Evolutionary conservation across 2,113 vertebrate genomes (phyloP).

Genomic region (Sphaerodactylus townsendi): DNA sequence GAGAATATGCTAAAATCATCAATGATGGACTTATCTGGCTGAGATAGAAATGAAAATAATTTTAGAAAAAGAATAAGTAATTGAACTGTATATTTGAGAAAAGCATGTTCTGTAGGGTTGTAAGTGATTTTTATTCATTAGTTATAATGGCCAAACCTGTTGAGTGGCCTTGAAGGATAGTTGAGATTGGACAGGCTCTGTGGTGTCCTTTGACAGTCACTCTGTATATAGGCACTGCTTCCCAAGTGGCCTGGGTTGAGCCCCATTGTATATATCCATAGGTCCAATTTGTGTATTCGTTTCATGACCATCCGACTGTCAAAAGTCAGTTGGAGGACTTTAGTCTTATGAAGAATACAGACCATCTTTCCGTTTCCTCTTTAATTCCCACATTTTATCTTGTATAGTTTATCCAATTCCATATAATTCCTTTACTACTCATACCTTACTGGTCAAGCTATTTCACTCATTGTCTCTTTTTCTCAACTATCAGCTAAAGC

Average conservation of each 20-base stretch:
- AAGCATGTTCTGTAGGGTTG: neutral
- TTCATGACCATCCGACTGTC: too few relatives aligned
- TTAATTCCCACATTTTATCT: too few relatives aligned
- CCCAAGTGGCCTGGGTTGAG: neutral
- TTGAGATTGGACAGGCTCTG: too few relatives aligned
- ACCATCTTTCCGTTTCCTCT: too few relatives aligned
- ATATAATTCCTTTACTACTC: neutral
- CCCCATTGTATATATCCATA: neutral
- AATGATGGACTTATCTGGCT: neutral
- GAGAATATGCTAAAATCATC: constrained; percentile 12
- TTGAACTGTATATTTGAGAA: neutral
- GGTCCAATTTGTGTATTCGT: neutral
- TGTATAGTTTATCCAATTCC: too few relatives aligned
- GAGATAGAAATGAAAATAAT: neutral
- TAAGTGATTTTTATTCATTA: neutral
- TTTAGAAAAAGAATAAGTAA: neutral
- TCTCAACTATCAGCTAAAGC: neutral
- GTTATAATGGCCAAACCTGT: neutral
- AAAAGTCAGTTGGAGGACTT: too few relatives aligned
- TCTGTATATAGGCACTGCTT: neutral
- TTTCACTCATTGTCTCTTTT: neutral
- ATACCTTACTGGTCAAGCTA: neutral
- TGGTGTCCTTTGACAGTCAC: too few relatives aligned
- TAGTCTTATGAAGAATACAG: too few relatives aligned
- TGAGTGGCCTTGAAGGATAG: neutral